Base-by-base conservation (phyloP, 2,797 vertebrate genomes). In the Cuniculus paca region DNA sequence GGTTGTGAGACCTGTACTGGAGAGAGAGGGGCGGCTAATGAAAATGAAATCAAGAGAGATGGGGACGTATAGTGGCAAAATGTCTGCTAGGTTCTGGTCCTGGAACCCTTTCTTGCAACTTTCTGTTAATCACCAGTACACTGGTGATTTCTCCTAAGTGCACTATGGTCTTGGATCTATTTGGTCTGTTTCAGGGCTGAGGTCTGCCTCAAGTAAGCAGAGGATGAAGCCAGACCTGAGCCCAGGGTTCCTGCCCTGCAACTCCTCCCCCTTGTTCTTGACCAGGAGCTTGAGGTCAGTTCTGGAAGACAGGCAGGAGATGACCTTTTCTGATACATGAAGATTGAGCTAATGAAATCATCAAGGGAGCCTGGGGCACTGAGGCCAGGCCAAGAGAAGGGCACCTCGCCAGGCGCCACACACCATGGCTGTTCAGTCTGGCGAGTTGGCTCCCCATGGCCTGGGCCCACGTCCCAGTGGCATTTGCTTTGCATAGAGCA, bases 351-450 rank as follows among this genome's bases (percentile, higher is more conserved):
- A 79, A 94, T 87, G 86, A 74, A 96, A 77, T 77, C 87, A 93
- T 50, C 61, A 77, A 82, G 93, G 48, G 72, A 94, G 74, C 90
- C 91, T 45, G 36, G 78, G 52, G 50, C 81, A 0, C 48, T 78
- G 84, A 54, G 58, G 50, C 77, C 91, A 82, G 80, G 70, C 90
- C 2, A 4, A 45, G 11, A 88, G 45, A 79, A 93, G 31, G 68
- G 92, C 80, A 12, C n/a, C 52, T 68, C 91, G 91, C 96, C 88
- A 84, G 88, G 61, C 13, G 5, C 36, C 90, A 85, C 91, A 95
- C 24, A 81, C 19, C 0, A 4, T 13, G 24, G 80, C 85, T 78
- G 24, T 83, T 91, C 52, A 84, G 65, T 78, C 94, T 52, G 56
- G 52, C 12, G 5, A 19, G n/a, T 48, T 3, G 36, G 88, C 92